Evolutionary conservation across 2,888 invertebrate genomes (phyloP), one percentile per base, ranked within the genome.

Genomic region (Sphaerophoria taeniata): DNA sequence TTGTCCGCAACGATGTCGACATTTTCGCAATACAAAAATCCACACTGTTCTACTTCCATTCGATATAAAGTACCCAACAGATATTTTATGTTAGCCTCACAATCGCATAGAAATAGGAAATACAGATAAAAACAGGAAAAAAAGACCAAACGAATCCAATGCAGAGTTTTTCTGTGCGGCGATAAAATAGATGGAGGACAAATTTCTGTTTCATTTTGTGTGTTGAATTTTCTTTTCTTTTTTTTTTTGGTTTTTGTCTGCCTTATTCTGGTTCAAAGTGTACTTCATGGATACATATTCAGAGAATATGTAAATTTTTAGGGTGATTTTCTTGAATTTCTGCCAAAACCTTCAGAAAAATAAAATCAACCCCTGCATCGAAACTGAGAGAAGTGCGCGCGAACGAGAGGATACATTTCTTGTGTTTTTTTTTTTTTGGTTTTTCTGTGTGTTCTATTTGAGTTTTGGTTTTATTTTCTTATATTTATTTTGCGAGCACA

Each of bases 291-390:
- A 73, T 60, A 81, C 71, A 76, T 75, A 45, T 7, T 6, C 58
- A 71, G 53, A 33, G 70, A 77, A 81, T 85, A 85, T 85, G 85
- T 81, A 81, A 81, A 85, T 80, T 84, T 69, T 6, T 67, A 85
- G 85, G 85, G 81, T 76, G 87, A 82, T 71, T 88, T 88, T 88
- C 82, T 88, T 88, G 88, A 88, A 82, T 82, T 83, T 86, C 81
- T 88, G 87, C 88, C 88, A 88, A 88, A 87, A 87, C 76, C 87
- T 77, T 87, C 87, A 87, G 24, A 24, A 24, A 24, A 87, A 88
- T n/a, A n/a, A 88, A 87, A 87, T 74, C 87, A 75, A 81, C 81
- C 81, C 81, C 76, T 85, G 74, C 81, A 63, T 61, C 74, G 70
- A 2, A 24, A 24, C 24, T 24, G 24, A 55, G 55, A 71, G 80